phyloP scores from a whole-genome alignment of 2,797 vertebrate genomes.

The Danio jaintianensis region DNA sequence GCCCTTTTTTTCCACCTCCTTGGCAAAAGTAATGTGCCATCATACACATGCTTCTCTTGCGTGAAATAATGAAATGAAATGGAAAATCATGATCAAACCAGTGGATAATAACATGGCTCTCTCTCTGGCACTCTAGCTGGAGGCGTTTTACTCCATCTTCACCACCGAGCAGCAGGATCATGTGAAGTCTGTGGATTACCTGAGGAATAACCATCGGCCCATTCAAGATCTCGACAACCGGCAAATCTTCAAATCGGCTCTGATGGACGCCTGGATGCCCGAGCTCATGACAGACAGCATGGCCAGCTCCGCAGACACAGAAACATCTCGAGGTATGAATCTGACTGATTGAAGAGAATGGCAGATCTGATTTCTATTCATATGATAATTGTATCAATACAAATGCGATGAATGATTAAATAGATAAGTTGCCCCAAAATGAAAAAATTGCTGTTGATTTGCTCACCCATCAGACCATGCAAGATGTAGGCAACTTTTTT shows the following conservation, averaged over 20 bases:
- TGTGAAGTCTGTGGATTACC: slow-evolving; percentile 96
- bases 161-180: slow-evolving; percentile 99
- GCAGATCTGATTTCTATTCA: background rate
- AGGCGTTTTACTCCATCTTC: slow-evolving; percentile 98
- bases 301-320: slow-evolving; percentile 87
- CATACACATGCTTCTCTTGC: background rate
- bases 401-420: no score
- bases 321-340: slow-evolving; percentile 90
- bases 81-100: background rate
- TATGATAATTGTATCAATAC: background rate
- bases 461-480: no score
- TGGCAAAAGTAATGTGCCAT: background rate
- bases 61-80: background rate
- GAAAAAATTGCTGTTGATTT: no score
- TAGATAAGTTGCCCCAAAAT: no score
- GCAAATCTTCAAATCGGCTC: slow-evolving; percentile 90
- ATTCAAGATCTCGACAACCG: slow-evolving; percentile 86
- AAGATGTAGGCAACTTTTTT: no score
- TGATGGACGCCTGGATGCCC: slow-evolving; percentile 93
- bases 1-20: background rate
- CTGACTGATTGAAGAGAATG: background rate
- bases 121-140: slow-evolving; percentile 81
- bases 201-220: slow-evolving; percentile 96
- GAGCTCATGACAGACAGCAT: slow-evolving; percentile 84
- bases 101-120: slow-evolving; percentile 26